Evolutionary conservation across 1,140 invertebrate species (phyloP).

Genomic region (Brachionus asplanchnoidis): DNA sequence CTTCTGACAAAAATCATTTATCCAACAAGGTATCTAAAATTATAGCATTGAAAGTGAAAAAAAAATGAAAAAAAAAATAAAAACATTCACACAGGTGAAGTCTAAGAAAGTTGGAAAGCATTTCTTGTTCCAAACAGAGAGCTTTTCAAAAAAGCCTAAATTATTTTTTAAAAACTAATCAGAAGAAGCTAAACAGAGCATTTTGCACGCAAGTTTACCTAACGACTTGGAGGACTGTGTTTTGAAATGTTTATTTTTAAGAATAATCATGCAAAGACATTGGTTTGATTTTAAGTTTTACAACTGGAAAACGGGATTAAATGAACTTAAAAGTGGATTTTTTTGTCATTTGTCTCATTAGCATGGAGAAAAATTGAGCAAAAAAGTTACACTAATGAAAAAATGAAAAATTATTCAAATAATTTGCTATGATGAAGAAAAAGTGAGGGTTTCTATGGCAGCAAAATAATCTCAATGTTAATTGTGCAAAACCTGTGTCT

Average conservation of each 20-base stretch:
- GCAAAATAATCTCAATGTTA: neutral
- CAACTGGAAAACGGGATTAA: neutral
- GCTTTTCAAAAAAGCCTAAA: neutral
- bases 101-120: neutral
- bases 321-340: neutral
- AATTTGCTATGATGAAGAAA: neutral
- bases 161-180: neutral
- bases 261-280: neutral
- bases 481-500: neutral
- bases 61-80: neutral
- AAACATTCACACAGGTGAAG: neutral
- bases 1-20: neutral
- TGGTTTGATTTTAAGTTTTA: neutral
- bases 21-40: neutral
- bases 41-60: too few relatives aligned
- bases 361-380: neutral
- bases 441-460: neutral
- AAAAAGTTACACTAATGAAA: neutral
- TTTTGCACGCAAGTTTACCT: neutral
- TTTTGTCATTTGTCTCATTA: neutral
- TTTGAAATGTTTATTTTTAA: neutral
- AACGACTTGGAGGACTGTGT: neutral
- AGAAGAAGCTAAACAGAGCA: neutral
- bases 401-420: neutral
- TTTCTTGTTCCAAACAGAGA: neutral